Percentiles rank a stretch among this genome's conserved stretches.
These are phyloP conservation scores for Peromyscus polionotus DNA, from an alignment of 2,113 vertebrate species.

Conservation along the genomic window DNA sequence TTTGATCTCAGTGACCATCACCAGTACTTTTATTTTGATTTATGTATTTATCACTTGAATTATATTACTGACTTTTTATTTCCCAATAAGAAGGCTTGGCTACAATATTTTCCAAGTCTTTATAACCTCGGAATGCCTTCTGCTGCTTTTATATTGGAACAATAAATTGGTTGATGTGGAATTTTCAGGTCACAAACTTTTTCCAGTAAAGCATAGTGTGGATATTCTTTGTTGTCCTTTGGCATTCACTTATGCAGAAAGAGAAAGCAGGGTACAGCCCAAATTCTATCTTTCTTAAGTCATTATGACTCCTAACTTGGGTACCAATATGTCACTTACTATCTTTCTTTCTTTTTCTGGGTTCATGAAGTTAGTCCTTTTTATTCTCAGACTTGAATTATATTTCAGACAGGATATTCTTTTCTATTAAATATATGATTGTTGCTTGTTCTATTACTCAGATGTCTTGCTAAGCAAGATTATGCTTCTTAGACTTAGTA, in stretches of 20 bases:
- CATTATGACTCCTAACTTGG: background rate
- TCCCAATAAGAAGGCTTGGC: slow-evolving; percentile 28
- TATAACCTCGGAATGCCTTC: slow-evolving; percentile 58
- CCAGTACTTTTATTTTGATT: slow-evolving; percentile 28
- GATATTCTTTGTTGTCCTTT: slow-evolving; percentile 36
- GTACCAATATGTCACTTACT: slow-evolving; percentile 28
- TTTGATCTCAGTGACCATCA: background rate
- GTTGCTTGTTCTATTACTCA: slow-evolving; percentile 9
- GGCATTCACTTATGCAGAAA: background rate
- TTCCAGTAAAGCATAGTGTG: slow-evolving; percentile 48
- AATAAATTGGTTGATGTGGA: slow-evolving; percentile 66
- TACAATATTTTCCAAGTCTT: slow-evolving; percentile 65
- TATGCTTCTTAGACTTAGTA: background rate
- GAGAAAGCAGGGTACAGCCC: slow-evolving; percentile 17
- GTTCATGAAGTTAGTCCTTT: background rate
- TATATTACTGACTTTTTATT: slow-evolving; percentile 28
- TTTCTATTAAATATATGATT: slow-evolving; percentile 22
- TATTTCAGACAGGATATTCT: background rate
- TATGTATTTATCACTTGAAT: slow-evolving; percentile 62
- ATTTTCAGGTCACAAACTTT: slow-evolving; percentile 72
- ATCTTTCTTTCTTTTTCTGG: slow-evolving; percentile 36
- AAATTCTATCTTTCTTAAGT: slow-evolving; percentile 20
- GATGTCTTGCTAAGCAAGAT: background rate
- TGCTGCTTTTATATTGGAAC: slow-evolving; percentile 54
- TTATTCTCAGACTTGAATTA: slow-evolving; percentile 37